These are phyloP conservation scores for Cosmorhoe ocellata DNA, from an alignment of 2,888 invertebrate genomes.

Conservation along the genomic window DNA sequence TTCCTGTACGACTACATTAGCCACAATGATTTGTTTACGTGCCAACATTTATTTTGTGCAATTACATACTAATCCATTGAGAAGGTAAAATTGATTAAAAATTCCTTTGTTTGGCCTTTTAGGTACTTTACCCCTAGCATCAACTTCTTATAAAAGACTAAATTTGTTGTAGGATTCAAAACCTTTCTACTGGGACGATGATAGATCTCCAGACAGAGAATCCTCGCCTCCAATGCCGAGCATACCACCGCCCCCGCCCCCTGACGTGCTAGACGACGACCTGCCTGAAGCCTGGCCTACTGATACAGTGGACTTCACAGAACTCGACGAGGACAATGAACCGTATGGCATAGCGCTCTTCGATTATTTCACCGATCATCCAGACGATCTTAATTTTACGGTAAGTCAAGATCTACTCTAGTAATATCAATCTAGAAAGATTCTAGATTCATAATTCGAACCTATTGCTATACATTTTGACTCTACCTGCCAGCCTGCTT, in stretches of 20 bases:
- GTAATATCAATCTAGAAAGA: too few species aligned
- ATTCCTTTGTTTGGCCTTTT: too few species aligned
- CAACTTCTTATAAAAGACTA: neutral
- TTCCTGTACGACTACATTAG: too few species aligned
- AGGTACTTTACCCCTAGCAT: too few species aligned
- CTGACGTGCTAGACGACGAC: conserved; percentile 68
- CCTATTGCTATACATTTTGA: neutral
- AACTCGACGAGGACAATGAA: conserved; percentile 18
- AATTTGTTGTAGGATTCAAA: conserved; percentile 59
- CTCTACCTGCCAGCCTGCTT: neutral
- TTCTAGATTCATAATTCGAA: neutral
- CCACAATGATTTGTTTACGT: too few species aligned
- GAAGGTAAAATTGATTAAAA: too few species aligned
- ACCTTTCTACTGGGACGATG: conserved; percentile 61
- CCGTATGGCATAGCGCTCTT: conserved; percentile 84
- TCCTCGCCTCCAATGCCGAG: conserved; percentile 90
- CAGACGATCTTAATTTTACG: conserved; percentile 90
- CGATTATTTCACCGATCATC: conserved; percentile 88
- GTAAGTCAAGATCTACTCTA: too few species aligned
- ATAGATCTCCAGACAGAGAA: conserved; percentile 65
- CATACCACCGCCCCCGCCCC: conserved; percentile 90
- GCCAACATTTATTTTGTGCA: too few species aligned
- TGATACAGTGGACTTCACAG: conserved; percentile 36
- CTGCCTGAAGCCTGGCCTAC: conserved; percentile 53
- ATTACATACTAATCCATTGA: too few species aligned